Evolutionary conservation across 2,888 invertebrate species (phyloP).

Genomic region (Dorcus parallelipipedus): DNA sequence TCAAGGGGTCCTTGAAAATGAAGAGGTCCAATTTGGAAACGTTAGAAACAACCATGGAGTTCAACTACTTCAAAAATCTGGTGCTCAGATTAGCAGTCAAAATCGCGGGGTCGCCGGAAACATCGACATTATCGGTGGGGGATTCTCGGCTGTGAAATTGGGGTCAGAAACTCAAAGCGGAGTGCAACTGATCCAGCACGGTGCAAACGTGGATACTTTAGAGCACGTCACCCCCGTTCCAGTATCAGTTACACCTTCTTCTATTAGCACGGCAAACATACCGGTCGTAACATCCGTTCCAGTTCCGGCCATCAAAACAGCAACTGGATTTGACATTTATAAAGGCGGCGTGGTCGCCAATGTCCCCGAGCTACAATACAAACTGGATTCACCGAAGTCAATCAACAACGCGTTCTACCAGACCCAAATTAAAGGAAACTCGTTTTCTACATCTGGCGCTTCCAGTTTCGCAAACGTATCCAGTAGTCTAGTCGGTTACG

Average conservation of each 20-base stretch:
- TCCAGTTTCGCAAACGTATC: neutral
- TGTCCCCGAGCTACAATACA: slow-evolving; percentile 41
- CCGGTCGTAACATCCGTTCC: slow-evolving; percentile 38
- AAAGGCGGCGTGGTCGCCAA: slow-evolving; percentile 42
- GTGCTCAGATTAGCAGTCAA: neutral
- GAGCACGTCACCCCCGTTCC: slow-evolving; percentile 27
- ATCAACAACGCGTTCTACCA: neutral
- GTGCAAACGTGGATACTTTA: slow-evolving; percentile 24
- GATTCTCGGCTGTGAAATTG: slow-evolving; percentile 38
- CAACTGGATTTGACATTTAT: slow-evolving; percentile 32
- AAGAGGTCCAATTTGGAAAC: neutral
- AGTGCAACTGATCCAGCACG: slow-evolving; percentile 32
- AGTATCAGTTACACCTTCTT: slow-evolving; percentile 20
- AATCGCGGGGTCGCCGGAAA: slow-evolving; percentile 17
- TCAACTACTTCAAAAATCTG: neutral
- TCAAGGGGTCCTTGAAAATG: neutral
- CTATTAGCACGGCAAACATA: slow-evolving; percentile 22
- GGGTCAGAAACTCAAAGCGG: slow-evolving; percentile 9
- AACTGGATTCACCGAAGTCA: slow-evolving; percentile 23
- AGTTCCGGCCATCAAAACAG: slow-evolving; percentile 31
- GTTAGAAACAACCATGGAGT: neutral
- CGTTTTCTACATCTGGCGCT: neutral
- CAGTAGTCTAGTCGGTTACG: neutral
- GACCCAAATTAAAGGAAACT: no score
- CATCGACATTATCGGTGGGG: slow-evolving; percentile 40